Evolutionary conservation across 2,797 vertebrate genomes (phyloP), one percentile per base, ranked within the genome.

Genomic region (Meda fulgida): DNA sequence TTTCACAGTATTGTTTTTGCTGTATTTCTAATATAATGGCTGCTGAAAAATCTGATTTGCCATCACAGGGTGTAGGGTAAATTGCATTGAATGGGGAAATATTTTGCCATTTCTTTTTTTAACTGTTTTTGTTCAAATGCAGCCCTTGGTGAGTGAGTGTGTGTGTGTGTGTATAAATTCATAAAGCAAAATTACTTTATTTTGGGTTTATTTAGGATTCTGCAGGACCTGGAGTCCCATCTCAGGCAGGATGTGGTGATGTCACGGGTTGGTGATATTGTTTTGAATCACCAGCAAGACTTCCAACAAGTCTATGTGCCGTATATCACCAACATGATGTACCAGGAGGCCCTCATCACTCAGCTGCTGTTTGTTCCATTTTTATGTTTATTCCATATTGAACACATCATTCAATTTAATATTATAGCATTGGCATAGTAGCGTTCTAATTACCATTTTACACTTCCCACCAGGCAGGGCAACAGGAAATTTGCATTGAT

Each of bases 261-360:
- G 11, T 84, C 89, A 53, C 89, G 93, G 85, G 85, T 96, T n/a
- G 95, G 94, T 0, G 94, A 96, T 65, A 26, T 96, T 7, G 90
- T 96, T 11, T 91, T 96, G 11, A 84, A 82, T 38, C 95, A 96
- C 79, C 91, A 90, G 36, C 79, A 90, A 0, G 83, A 73, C 19
- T 95, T 96, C 77, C 90, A 71, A 14, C 38, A 87, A 0, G 93
- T 94, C 63, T 96, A 96, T 23, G 93, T 96, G 78, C 95, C 95
- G 0, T 97, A 97, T 65, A 92, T 97, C 84, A 96, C 92, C 3
- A 96, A 96, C 90, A 96, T 96, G 94, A 96, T 93, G 93, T 96
- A 95, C 90, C 96, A 97, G 87, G 96, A 96, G 89, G 89, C 92
- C 10, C 92, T 96, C 0, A 66, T 96, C 84, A 90, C 90, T 13